phyloP scores from a whole-genome alignment of 2,797 vertebrate species.

The Malurus leucopterus region DNA sequence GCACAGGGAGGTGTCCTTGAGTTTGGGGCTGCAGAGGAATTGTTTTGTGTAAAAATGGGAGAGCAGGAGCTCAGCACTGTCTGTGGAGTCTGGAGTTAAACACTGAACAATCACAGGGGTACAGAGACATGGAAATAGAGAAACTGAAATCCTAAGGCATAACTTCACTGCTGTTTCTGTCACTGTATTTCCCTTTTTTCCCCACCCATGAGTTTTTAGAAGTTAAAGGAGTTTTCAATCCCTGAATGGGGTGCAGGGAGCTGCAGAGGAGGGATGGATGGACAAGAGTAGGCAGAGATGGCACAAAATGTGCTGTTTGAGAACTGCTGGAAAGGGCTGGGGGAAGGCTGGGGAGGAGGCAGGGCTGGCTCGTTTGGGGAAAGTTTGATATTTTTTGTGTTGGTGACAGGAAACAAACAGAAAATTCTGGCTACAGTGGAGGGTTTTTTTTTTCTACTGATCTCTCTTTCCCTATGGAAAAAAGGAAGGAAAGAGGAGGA shows the following conservation, averaged over 20 bases:
- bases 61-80: too few relatives aligned
- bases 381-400: not conserved
- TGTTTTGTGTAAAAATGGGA: too few relatives aligned
- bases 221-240: not conserved
- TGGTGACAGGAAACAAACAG: not conserved
- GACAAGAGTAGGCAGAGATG: not conserved
- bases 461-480: not conserved
- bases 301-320: not conserved
- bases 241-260: not conserved
- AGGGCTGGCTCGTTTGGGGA: not conserved
- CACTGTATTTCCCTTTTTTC: not conserved
- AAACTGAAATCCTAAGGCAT: too few relatives aligned
- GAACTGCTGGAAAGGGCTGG: fast-evolving
- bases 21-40: too few relatives aligned
- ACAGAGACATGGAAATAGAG: too few relatives aligned
- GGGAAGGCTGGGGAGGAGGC: not conserved
- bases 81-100: too few relatives aligned
- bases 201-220: not conserved
- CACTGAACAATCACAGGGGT: too few relatives aligned
- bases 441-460: not conserved
- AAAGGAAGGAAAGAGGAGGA: not conserved
- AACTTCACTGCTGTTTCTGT: not conserved
- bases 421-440: not conserved
- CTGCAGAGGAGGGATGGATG: not conserved
- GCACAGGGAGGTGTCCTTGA: too few relatives aligned